Conservation (phyloP, 2,113 vertebrate genomes). For the Brevimyrus niger region DNA sequence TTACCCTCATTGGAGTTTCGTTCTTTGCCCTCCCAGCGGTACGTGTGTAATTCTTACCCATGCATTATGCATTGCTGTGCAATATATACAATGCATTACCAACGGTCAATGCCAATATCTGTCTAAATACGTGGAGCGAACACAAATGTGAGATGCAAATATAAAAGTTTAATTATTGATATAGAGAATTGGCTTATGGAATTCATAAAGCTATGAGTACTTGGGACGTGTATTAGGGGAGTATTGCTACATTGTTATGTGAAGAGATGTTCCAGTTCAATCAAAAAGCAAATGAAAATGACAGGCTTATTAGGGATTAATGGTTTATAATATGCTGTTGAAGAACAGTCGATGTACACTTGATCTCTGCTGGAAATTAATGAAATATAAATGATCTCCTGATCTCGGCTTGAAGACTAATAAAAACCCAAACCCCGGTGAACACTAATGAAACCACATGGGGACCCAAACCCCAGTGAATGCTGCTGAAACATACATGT, state of each 20-base stretch:
- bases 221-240: neutral
- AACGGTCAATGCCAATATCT: neutral
- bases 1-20: constrained; percentile 90
- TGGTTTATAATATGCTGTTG: neutral
- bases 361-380: neutral
- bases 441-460: neutral
- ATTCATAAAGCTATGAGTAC: neutral
- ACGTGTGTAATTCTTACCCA: constrained; percentile 40
- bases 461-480: neutral
- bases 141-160: neutral
- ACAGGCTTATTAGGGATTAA: neutral
- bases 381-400: neutral
- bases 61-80: neutral
- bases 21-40: constrained; percentile 96
- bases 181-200: neutral
- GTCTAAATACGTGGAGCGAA: neutral
- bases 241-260: neutral
- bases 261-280: neutral
- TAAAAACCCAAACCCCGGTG: neutral
- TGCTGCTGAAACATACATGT: neutral
- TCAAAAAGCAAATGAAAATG: neutral
- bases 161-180: neutral
- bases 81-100: neutral
- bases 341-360: neutral
- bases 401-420: neutral